These are phyloP conservation scores for Melolontha melolontha DNA, from an alignment of 2,888 invertebrate genomes.

Conservation along the genomic window DNA sequence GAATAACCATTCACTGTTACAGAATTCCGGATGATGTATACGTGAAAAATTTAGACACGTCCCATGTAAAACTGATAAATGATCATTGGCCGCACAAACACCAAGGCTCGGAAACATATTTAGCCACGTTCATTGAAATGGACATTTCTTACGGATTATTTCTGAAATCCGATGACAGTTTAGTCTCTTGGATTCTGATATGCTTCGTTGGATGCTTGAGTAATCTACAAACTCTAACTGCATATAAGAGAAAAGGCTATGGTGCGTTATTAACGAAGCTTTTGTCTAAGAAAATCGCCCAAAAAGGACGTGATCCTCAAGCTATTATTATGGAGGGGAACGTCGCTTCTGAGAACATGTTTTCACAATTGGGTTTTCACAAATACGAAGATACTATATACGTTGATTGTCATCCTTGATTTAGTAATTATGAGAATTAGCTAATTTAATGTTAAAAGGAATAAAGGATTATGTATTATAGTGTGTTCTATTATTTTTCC, in stretches of 20 bases:
- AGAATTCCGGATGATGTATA: conserved; percentile 60
- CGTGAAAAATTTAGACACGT: conserved; percentile 54
- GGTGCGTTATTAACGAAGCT: conserved; percentile 58
- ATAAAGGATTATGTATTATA: no score
- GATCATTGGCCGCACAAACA: conserved; percentile 59
- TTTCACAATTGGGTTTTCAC: conserved; percentile 57
- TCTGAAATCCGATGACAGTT: conserved; percentile 56
- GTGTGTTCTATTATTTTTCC: no score
- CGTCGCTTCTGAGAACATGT: conserved; percentile 58
- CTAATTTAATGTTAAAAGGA: no score
- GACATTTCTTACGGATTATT: conserved; percentile 63
- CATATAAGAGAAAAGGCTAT: conserved; percentile 61
- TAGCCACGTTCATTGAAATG: conserved; percentile 56
- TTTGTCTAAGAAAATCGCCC: conserved; percentile 58
- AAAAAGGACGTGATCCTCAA: conserved; percentile 55
- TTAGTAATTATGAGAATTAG: background rate
- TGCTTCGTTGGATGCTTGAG: conserved; percentile 59
- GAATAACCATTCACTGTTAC: conserved; percentile 36
- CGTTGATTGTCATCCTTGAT: background rate
- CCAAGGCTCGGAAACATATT: conserved; percentile 55
- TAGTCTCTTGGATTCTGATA: conserved; percentile 62
- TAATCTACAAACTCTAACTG: conserved; percentile 59
- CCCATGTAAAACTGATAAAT: conserved; percentile 57
- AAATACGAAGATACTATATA: conserved; percentile 41
- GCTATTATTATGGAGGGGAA: conserved; percentile 59